Conservation (phyloP, 2,113 vertebrate species). For the Pseudorasbora parva region DNA sequence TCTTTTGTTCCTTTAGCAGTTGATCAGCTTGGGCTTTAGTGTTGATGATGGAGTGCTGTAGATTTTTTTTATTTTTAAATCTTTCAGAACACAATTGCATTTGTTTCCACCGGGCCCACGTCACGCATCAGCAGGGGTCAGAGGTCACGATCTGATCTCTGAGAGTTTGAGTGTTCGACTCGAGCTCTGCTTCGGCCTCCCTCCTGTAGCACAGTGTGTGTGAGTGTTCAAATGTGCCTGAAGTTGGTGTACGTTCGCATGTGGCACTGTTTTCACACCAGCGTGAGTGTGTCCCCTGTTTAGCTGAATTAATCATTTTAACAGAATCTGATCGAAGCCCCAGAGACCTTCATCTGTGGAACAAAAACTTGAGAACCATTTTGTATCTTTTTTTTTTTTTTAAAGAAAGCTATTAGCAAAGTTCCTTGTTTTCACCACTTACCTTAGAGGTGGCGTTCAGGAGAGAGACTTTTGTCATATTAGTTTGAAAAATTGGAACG, state of each 20-base stretch:
- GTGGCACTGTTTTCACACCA: slow-evolving; percentile 16
- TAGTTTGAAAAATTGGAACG: neutral
- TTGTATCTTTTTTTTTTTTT: slow-evolving; percentile 67
- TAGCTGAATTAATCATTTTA: slow-evolving; percentile 75
- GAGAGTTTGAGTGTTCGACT: slow-evolving; percentile 36
- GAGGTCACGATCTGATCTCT: slow-evolving; percentile 33
- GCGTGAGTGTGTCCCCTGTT: slow-evolving; percentile 33
- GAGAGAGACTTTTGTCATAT: slow-evolving; percentile 32
- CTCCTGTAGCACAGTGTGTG: slow-evolving; percentile 45
- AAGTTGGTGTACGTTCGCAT: slow-evolving; percentile 5
- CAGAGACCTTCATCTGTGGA: slow-evolving; percentile 76
- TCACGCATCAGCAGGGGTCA: slow-evolving; percentile 51
- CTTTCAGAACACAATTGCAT: slow-evolving; percentile 61
- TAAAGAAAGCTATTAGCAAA: slow-evolving; percentile 13
- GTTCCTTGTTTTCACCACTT: slow-evolving; percentile 50
- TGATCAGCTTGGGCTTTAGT: slow-evolving; percentile 85
- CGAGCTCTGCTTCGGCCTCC: slow-evolving; percentile 28
- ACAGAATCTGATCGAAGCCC: slow-evolving; percentile 70
- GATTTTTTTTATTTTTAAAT: slow-evolving; percentile 67
- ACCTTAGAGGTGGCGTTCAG: slow-evolving; percentile 66
- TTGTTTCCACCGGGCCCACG: slow-evolving; percentile 52
- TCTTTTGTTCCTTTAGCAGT: slow-evolving; percentile 71
- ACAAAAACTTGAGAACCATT: slow-evolving; percentile 74
- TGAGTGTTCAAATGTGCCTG: slow-evolving; percentile 36
- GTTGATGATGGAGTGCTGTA: slow-evolving; percentile 89